Percentiles rank a stretch among this genome's conserved stretches.
Evolutionary conservation across 2,113 vertebrate species (phyloP).

Genomic region (Tangachromis dhanisi): DNA sequence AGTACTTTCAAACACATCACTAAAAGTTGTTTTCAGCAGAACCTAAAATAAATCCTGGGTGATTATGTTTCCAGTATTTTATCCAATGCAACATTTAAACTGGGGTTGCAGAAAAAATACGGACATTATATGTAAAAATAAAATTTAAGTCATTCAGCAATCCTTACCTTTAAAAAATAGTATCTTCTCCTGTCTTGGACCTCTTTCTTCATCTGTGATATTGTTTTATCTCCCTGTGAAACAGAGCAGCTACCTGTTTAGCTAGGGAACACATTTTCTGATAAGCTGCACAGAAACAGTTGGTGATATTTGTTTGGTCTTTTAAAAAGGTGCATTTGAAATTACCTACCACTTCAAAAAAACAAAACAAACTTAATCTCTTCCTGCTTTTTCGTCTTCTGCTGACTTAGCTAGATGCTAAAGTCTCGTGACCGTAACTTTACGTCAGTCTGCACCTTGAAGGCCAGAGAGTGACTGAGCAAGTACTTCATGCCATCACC

Average conservation of each 20-base stretch:
- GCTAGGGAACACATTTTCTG: not conserved
- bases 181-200: not conserved
- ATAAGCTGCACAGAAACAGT: not conserved
- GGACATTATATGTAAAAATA: not conserved
- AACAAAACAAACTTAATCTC: not conserved
- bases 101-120: fast-evolving
- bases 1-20: not conserved
- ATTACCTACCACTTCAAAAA: not conserved
- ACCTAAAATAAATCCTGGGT: not conserved
- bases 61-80: not conserved
- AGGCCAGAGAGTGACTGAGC: not conserved
- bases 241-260: not conserved
- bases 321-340: not conserved
- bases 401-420: not conserved
- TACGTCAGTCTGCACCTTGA: not conserved
- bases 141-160: not conserved
- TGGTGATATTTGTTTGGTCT: not conserved
- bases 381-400: not conserved
- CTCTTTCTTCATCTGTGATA: not conserved
- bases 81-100: not conserved
- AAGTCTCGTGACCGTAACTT: not conserved
- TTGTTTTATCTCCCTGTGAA: not conserved
- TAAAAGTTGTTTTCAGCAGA: not conserved
- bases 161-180: not conserved
- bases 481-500: not conserved